Conservation (phyloP, 2,797 vertebrate genomes). For the Jordanella pulchra region DNA sequence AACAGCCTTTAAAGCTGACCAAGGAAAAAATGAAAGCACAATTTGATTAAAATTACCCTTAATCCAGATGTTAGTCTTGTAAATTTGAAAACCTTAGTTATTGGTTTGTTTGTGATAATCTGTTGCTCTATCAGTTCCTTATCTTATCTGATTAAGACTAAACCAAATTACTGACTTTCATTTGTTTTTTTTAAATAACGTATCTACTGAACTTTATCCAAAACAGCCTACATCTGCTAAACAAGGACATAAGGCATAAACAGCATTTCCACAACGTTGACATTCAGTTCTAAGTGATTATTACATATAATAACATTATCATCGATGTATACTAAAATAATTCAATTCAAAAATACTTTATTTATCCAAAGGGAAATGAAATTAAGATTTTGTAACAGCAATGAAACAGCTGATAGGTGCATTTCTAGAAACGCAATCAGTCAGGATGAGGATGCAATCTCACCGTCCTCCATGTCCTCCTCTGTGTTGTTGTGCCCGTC, state of each 20-base stretch:
- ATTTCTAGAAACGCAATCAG: background rate
- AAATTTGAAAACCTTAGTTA: background rate
- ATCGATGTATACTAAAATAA: too few species aligned
- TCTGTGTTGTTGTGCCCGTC: slow-evolving; percentile 97
- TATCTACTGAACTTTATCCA: too few species aligned
- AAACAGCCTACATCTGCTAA: background rate
- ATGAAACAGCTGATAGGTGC: background rate
- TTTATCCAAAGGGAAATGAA: too few species aligned
- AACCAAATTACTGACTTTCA: too few species aligned
- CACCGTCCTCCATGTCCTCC: slow-evolving; percentile 99
- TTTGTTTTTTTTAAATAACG: too few species aligned
- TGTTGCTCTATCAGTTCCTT: background rate
- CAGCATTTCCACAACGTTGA: background rate
- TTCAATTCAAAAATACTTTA: background rate
- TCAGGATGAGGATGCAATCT: slow-evolving; percentile 22
- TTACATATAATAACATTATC: background rate
- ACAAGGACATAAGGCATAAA: background rate
- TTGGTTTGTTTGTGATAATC: background rate
- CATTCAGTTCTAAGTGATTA: background rate
- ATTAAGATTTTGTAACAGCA: background rate
- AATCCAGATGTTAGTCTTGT: background rate
- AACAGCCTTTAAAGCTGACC: background rate
- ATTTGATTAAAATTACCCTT: background rate
- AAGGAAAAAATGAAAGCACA: background rate
- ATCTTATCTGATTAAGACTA: too few species aligned